Base-by-base conservation (phyloP, 1,140 invertebrate genomes). In the Charaxes varanes region DNA sequence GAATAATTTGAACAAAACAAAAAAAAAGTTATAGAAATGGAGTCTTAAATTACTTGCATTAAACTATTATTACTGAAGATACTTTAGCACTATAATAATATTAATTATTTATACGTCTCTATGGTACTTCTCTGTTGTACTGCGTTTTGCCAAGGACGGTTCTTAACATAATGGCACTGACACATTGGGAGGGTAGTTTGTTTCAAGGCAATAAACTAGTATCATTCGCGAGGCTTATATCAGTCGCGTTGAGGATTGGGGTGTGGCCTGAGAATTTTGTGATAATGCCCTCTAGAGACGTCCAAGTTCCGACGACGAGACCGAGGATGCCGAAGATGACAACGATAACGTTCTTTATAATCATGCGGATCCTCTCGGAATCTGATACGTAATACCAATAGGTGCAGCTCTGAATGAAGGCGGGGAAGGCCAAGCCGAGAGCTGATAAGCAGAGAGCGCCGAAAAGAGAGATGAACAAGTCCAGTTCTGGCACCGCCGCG, bases 401-500 rank as follows among this genome's bases (percentile, higher is more conserved):
- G 0, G 89, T 88, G 63, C 87, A 90, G 10, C 86, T 86, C 42
- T 92, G 87, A 47, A 97, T 94, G 23, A 96, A 82, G 0, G 95
- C 93, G 8, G 96, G 96, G 63, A 97, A 93, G 1, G 94, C 93
- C 7, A 97, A 81, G 0, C 95, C 95, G 12, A 97, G 83, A 0
- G 92, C 91, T 4, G 94, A 94, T 4, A 95, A 87, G 47, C 92
- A 93, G 0, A 97, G 80, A 0, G 96, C 94, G 14, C 96, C 96
- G 56, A 97, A 92, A 18, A 97, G 84, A 0, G 95, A 95, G 41
- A 98, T 97, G 72, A 97, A 92, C 2, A 96, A 83, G 28, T 96
- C 94, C 50, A 98, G 79, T 53, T 94, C 87, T 0, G 94, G 94
- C 10, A 97, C 89, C 0, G 89, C 86, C 1, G 90, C 87, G 0